Percentiles rank a stretch among this genome's conserved stretches.
Conservation (phyloP, 37 sponge, comb jelly and placozoan species). For the Chondrosia reniformis region DNA sequence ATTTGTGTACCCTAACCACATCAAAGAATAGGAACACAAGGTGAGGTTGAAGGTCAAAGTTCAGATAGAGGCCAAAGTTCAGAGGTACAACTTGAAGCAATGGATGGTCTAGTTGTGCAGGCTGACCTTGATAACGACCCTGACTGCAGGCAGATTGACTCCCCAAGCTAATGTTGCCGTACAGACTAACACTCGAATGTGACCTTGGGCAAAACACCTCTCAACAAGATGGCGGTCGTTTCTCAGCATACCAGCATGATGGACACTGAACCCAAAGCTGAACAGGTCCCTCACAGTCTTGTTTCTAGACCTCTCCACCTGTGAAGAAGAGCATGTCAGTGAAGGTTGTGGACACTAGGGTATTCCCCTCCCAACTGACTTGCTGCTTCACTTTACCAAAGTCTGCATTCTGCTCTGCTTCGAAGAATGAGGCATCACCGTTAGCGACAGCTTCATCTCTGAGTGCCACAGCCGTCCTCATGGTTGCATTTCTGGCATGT, state of each 20-base stretch:
- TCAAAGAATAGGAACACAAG: not conserved
- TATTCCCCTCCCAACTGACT: conserved; percentile 45
- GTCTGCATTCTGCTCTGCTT: conserved; percentile 57
- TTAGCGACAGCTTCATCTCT: conserved; percentile 66
- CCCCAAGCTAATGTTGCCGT: conserved; percentile 99
- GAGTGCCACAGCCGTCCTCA: conserved; percentile 82
- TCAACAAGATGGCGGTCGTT: conserved; percentile 91
- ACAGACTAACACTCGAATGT: conserved; percentile 89
- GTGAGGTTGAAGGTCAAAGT: too few species aligned
- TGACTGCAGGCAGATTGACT: conserved; percentile 95
- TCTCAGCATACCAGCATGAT: conserved; percentile 97
- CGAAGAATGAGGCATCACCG: conserved; percentile 50
- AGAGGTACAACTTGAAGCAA: too few species aligned
- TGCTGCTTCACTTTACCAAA: conserved; percentile 72
- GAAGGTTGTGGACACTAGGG: not conserved
- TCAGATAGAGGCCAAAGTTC: too few species aligned
- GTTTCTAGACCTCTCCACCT: conserved; percentile 78
- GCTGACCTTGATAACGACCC: conserved; percentile 93
- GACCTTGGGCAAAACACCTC: conserved; percentile 78
- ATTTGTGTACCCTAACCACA: conserved; percentile 85
- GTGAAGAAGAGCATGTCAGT: not conserved
- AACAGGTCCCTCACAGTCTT: conserved; percentile 86
- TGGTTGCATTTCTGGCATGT: conserved; percentile 94
- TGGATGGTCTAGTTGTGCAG: too few species aligned
- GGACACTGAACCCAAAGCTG: conserved; percentile 86